phyloP scores from a whole-genome alignment of 1,140 invertebrate genomes.

The Hirudo medicinalis region DNA sequence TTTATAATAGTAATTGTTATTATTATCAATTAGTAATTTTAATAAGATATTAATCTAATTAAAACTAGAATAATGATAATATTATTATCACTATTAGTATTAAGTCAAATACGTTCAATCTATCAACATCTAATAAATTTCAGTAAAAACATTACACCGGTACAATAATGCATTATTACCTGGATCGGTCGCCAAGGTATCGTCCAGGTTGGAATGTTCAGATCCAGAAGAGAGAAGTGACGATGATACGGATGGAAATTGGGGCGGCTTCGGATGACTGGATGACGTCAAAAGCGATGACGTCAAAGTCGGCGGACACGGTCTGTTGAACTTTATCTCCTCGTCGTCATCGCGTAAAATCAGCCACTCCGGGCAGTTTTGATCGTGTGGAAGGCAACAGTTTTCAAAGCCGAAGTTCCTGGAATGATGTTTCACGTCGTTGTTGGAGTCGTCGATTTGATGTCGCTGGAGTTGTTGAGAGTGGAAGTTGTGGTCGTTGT shows the following conservation, averaged over 20 bases:
- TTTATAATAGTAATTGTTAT: no score
- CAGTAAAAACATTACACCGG: no score
- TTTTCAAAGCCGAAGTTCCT: not conserved
- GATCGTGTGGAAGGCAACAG: not conserved
- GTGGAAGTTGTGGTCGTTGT: not conserved
- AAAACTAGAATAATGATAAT: no score
- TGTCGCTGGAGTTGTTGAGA: constrained; percentile 6
- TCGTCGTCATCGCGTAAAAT: not conserved
- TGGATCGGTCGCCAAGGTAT: no score
- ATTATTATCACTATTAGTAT: no score
- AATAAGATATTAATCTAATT: no score
- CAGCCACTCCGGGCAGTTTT: constrained; percentile 1
- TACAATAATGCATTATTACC: no score
- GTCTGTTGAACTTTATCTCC: constrained; percentile 7
- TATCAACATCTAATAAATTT: no score
- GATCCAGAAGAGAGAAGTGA: not conserved
- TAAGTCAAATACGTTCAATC: no score
- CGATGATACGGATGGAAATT: not conserved
- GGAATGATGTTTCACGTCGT: not conserved
- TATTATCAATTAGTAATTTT: no score
- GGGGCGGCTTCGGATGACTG: not conserved
- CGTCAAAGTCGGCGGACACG: not conserved
- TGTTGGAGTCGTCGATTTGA: not conserved
- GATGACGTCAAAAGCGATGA: not conserved
- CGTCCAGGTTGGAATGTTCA: no score